phyloP scores from a whole-genome alignment of 2,797 vertebrate species.

The Phrynocephalus guinanensis region DNA sequence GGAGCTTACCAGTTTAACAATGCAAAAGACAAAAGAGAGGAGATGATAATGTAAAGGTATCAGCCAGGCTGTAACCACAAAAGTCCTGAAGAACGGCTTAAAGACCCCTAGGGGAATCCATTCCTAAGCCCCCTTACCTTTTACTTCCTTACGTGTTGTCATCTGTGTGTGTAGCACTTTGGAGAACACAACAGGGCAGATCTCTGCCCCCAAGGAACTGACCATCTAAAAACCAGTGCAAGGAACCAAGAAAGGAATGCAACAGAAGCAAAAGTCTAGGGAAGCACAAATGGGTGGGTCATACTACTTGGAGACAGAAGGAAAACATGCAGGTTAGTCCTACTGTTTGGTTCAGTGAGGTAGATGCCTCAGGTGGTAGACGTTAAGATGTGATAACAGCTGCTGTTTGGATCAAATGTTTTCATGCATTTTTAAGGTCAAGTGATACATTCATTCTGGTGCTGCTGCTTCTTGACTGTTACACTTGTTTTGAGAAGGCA shows the following conservation, averaged over 20 bases:
- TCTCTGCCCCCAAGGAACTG: too few relatives aligned
- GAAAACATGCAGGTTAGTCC: not conserved
- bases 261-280: too few relatives aligned
- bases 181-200: not conserved
- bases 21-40: not conserved
- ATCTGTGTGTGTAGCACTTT: not conserved
- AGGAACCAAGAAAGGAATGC: not conserved
- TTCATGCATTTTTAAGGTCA: not conserved
- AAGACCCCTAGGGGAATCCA: not conserved
- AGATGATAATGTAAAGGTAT: not conserved
- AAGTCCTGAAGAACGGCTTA: not conserved
- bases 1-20: too few relatives aligned
- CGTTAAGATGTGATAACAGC: not conserved
- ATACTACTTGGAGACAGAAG: too few relatives aligned
- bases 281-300: too few relatives aligned
- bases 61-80: not conserved
- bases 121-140: not conserved
- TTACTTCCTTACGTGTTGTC: not conserved
- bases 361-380: not conserved
- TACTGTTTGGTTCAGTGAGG: not conserved
- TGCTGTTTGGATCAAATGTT: too few relatives aligned
- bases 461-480: not conserved
- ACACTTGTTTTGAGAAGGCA: not conserved
- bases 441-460: not conserved
- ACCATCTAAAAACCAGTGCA: not conserved